Percentiles rank a stretch among this genome's conserved stretches.
phyloP scores from a whole-genome alignment of 2,888 invertebrate species.

The Zonitis immaculata region DNA sequence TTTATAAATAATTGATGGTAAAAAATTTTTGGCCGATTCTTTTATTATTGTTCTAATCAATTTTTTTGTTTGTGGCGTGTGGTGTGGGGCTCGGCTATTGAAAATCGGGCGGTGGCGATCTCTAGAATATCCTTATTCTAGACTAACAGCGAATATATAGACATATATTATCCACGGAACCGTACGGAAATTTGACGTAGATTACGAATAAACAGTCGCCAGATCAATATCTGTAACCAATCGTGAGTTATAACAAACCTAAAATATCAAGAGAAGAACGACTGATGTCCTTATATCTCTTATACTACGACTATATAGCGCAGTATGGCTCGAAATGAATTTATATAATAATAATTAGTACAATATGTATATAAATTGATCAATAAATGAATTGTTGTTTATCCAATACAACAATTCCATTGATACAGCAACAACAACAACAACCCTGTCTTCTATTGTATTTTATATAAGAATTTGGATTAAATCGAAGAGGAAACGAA shows the following conservation, averaged over 20 bases:
- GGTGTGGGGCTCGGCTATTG: not conserved
- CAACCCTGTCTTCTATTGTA: no score
- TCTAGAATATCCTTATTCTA: slow-evolving; percentile 24
- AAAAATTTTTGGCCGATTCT: no score
- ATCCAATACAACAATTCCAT: no score
- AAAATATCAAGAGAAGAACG: slow-evolving; percentile 40
- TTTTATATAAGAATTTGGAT: no score
- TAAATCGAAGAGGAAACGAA: no score
- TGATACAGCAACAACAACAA: no score
- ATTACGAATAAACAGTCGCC: slow-evolving; percentile 43
- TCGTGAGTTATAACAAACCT: slow-evolving; percentile 44
- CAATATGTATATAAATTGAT: not conserved
- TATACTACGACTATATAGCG: slow-evolving; percentile 24
- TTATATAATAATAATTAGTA: not conserved
- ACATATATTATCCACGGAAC: slow-evolving; percentile 39
- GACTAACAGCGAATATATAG: slow-evolving; percentile 30
- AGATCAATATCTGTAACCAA: slow-evolving; percentile 47
- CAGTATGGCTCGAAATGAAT: slow-evolving; percentile 21
- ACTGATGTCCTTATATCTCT: no score
- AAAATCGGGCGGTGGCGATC: slow-evolving; percentile 4
- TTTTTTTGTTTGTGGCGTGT: no score
- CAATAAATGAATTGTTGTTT: no score
- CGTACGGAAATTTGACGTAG: slow-evolving; percentile 41
- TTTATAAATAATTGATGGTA: no score
- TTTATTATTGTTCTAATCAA: no score